Evolutionary conservation across 2,113 vertebrate genomes (phyloP).

Genomic region (Sciurus niger): DNA sequence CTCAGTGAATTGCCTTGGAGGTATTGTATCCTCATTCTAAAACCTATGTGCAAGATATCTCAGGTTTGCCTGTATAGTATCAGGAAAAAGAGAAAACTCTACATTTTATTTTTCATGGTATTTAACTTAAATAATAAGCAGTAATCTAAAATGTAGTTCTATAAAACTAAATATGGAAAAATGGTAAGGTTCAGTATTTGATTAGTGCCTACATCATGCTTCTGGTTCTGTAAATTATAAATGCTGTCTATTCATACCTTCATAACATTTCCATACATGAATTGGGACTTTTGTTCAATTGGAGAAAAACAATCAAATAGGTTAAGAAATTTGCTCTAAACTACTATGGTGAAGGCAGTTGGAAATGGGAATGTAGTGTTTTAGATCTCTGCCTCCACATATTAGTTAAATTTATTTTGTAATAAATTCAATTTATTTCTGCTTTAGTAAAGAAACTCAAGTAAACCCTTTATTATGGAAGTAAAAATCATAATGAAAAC

Average conservation of each 20-base stretch:
- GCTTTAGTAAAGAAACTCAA: neutral
- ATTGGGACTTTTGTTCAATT: neutral
- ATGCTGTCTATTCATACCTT: neutral
- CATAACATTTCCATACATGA: neutral
- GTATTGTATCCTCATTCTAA: neutral
- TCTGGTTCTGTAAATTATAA: neutral
- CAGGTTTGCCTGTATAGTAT: neutral
- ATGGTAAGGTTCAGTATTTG: neutral
- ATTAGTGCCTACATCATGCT: neutral
- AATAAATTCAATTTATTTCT: slow-evolving; percentile 51
- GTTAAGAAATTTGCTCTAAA: neutral
- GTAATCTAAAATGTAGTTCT: neutral
- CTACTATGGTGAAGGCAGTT: neutral
- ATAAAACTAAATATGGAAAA: neutral
- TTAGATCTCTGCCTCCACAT: neutral
- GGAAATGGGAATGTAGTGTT: neutral
- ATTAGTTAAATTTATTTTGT: neutral
- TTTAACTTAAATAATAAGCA: neutral
- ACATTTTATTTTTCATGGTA: neutral
- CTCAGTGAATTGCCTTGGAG: neutral
- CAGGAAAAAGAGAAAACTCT: neutral
- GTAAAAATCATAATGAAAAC: slow-evolving; percentile 8
- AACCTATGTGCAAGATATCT: neutral
- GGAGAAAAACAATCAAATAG: neutral
- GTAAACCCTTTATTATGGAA: neutral